phyloP scores from a whole-genome alignment of 1,140 invertebrate species.

The Tetragnatha versicolor region DNA sequence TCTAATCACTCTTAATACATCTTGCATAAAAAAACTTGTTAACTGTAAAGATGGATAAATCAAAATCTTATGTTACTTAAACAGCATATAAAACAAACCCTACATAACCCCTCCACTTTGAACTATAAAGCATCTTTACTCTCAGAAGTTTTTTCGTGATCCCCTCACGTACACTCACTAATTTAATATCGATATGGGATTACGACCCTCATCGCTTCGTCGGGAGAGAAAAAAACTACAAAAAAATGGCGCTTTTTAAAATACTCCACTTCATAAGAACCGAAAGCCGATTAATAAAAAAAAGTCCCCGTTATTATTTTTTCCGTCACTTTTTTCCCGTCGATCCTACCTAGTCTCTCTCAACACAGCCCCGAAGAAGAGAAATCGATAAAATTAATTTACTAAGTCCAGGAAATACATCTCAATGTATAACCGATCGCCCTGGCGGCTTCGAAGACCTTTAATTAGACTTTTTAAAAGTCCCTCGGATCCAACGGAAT shows the following conservation, averaged over 20 bases:
- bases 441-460: not conserved
- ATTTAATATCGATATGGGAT: not conserved
- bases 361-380: not conserved
- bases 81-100: too few relatives aligned
- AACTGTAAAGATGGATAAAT: too few relatives aligned
- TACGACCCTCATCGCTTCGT: not conserved
- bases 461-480: conserved; percentile 18
- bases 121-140: too few relatives aligned
- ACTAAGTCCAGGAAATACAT: conserved; percentile 1
- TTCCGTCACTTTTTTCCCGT: not conserved
- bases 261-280: not conserved
- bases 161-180: too few relatives aligned
- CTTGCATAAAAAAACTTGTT: too few relatives aligned
- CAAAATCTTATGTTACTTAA: too few relatives aligned
- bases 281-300: conserved; percentile 10
- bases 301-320: not conserved
- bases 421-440: not conserved
- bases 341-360: too few relatives aligned
- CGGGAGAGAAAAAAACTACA: not conserved
- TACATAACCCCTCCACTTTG: too few relatives aligned
- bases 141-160: too few relatives aligned
- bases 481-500: not conserved
- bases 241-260: not conserved
- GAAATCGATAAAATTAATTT: conserved; percentile 22
- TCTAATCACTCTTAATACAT: too few relatives aligned